Evolutionary conservation across 1,140 invertebrate genomes (phyloP).

Genomic region (Dendroctonus ponderosae): DNA sequence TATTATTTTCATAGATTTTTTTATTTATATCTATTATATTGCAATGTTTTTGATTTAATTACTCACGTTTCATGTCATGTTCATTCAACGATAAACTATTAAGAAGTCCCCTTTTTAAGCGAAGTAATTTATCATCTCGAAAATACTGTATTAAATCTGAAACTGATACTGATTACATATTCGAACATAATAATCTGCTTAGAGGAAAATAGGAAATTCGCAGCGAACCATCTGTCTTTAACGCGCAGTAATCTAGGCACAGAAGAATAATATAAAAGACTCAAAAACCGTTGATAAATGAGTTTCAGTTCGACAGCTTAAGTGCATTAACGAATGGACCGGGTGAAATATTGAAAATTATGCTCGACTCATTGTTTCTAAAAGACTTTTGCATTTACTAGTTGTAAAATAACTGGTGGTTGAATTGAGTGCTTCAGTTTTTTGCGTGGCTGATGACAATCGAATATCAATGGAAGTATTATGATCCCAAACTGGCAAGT

Average conservation of each 20-base stretch:
- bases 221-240: slow-evolving; percentile 23
- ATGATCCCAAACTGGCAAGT: no score
- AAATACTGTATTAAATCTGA: slow-evolving; percentile 7
- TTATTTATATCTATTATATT: no score
- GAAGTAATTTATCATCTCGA: slow-evolving; percentile 20
- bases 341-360: slow-evolving; percentile 28
- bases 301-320: slow-evolving; percentile 28
- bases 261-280: slow-evolving; percentile 21
- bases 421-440: no score
- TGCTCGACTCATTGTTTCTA: slow-evolving; percentile 2
- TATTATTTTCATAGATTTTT: no score
- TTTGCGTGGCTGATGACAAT: no score
- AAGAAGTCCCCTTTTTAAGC: neutral
- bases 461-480: no score
- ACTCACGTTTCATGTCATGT: neutral
- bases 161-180: slow-evolving; percentile 18
- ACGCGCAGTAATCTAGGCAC: slow-evolving; percentile 2
- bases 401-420: slow-evolving; percentile 2
- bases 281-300: slow-evolving; percentile 32
- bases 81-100: slow-evolving; percentile 4
- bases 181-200: slow-evolving; percentile 17
- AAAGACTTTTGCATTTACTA: slow-evolving; percentile 11
- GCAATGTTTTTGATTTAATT: no score
- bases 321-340: slow-evolving; percentile 26
- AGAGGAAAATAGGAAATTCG: slow-evolving; percentile 16